Evolutionary conservation across 2,888 invertebrate species (phyloP).

Genomic region (Chaitophorus viminalis): DNA sequence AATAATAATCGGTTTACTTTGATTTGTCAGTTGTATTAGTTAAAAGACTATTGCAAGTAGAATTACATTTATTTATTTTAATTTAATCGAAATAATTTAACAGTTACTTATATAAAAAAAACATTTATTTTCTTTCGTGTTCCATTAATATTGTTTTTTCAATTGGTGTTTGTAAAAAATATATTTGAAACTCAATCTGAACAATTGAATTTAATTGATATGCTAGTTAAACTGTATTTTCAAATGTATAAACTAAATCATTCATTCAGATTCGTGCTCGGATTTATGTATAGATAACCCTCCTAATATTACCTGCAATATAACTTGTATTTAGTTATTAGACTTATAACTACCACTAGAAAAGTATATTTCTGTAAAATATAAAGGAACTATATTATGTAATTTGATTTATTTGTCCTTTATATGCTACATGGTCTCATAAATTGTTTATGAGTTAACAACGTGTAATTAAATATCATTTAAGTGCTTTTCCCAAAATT

Average conservation of each 20-base stretch:
- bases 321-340: background rate
- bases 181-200: background rate
- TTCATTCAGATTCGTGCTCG: background rate
- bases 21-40: too few species aligned
- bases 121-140: background rate
- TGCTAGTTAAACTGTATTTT: background rate
- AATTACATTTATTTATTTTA: too few species aligned
- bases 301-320: too few species aligned
- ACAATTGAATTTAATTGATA: background rate
- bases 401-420: background rate
- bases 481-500: constrained; percentile 35
- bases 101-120: too few species aligned
- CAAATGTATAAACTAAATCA: background rate
- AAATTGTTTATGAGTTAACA: constrained; percentile 16
- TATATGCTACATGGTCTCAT: background rate
- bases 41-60: too few species aligned
- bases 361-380: background rate
- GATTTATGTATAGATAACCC: too few species aligned
- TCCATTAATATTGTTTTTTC: background rate
- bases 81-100: too few species aligned
- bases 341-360: background rate
- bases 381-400: background rate
- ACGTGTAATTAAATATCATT: constrained; percentile 52
- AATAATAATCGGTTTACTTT: too few species aligned
- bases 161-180: background rate